Percentiles rank a stretch among this genome's conserved stretches.
Evolutionary conservation across 2,113 vertebrate genomes (phyloP).

Genomic region (Manacus vitellinus): DNA sequence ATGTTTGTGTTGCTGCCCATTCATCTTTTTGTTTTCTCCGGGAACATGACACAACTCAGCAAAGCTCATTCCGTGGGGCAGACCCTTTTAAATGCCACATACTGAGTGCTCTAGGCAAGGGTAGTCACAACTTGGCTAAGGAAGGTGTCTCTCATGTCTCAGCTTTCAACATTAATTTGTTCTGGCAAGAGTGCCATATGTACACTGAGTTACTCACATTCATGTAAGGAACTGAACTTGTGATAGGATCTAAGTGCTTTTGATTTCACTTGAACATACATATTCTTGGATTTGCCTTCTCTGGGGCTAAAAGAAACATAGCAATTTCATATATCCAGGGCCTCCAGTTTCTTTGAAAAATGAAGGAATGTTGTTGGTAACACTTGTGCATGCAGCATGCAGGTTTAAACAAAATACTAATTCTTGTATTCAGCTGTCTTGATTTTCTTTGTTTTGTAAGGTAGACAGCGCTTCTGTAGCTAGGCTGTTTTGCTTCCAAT

Average conservation of each 20-base stretch:
- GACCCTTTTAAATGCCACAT: not conserved
- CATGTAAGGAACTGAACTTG: conserved; percentile 1
- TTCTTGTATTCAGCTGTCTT: not conserved
- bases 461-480: not conserved
- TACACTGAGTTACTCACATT: conserved; percentile 9
- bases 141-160: conserved; percentile 5
- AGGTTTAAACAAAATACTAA: not conserved
- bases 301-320: not conserved
- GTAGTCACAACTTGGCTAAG: not conserved
- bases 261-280: not conserved
- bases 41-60: not conserved
- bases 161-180: conserved; percentile 32
- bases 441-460: not conserved
- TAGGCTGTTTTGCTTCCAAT: not conserved
- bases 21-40: not conserved
- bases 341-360: not conserved
- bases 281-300: not conserved
- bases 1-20: not conserved
- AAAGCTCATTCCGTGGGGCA: not conserved
- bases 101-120: not conserved
- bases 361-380: not conserved
- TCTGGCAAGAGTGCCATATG: not conserved
- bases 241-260: conserved; percentile 5
- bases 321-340: not conserved
- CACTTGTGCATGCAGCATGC: not conserved